phyloP scores from a whole-genome alignment of 2,797 vertebrate species.

The Platyrinchus mystaceus region DNA sequence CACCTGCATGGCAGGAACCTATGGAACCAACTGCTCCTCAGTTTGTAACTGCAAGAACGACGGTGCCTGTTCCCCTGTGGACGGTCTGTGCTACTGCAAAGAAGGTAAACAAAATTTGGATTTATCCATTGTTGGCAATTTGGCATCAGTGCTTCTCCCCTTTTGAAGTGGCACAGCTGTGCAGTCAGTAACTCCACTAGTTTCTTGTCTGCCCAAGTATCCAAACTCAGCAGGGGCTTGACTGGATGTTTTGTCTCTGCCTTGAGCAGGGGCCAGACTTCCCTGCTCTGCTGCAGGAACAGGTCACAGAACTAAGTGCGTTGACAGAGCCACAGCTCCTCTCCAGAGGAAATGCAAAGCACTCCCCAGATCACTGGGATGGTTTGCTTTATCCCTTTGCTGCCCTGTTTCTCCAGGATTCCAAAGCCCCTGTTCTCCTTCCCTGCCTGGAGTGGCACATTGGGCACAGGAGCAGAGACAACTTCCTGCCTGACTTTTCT shows the following conservation, averaged over 20 bases:
- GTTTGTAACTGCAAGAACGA: constrained; percentile 89
- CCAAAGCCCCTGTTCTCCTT: not conserved
- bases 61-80: constrained; percentile 85
- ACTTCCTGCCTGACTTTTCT: not conserved
- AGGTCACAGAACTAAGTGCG: not conserved
- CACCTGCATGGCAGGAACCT: constrained; percentile 84
- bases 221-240: not conserved
- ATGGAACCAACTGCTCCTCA: constrained; percentile 89
- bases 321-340: not conserved
- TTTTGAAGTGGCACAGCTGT: not conserved
- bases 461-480: not conserved
- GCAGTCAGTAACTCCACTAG: not conserved
- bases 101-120: constrained; percentile 84
- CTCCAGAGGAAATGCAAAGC: not conserved
- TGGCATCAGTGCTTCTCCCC: not conserved
- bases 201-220: not conserved
- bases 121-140: not conserved
- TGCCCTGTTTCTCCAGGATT: not conserved
- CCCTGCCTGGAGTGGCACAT: too few species aligned
- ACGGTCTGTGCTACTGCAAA: constrained; percentile 93
- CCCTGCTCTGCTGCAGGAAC: not conserved
- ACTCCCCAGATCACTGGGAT: not conserved
- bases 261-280: not conserved
- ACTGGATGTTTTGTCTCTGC: not conserved
- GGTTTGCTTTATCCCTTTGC: not conserved